A percentile compares a stretch with the other conserved stretches of the same genome.
These are phyloP conservation scores for Micropoecilia bifurca DNA, from an alignment of 2,797 vertebrate genomes.

Conservation along the genomic window DNA sequence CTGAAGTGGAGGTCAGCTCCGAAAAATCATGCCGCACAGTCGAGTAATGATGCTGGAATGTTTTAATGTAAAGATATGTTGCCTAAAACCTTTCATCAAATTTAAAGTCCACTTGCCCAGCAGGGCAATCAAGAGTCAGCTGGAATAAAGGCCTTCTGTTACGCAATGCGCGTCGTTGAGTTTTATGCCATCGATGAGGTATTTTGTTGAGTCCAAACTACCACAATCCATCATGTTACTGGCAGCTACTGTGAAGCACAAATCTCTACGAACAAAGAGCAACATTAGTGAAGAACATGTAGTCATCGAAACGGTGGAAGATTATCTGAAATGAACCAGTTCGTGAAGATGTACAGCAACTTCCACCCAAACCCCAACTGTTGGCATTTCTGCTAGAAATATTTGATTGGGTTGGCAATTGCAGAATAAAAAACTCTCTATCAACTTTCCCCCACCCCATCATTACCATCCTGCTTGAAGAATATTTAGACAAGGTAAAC, in stretches of 20 bases:
- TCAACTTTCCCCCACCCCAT: not conserved
- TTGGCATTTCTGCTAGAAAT: not conserved
- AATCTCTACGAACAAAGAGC: conserved; percentile 10
- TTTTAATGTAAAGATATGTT: conserved; percentile 30
- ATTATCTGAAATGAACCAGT: conserved; percentile 6
- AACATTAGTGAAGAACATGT: not conserved
- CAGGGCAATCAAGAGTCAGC: conserved; percentile 23
- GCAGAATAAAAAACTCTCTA: not conserved
- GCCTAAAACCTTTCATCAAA: conserved; percentile 35
- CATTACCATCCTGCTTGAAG: not conserved
- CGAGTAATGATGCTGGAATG: conserved; percentile 38
- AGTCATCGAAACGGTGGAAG: not conserved
- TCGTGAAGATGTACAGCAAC: not conserved
- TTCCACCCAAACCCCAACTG: too few species aligned
- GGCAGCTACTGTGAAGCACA: conserved; percentile 11
- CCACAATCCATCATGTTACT: conserved; percentile 9
- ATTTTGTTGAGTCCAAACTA: conserved; percentile 6
- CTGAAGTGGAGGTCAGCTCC: conserved; percentile 65
- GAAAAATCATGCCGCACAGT: conserved; percentile 54
- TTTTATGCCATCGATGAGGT: conserved; percentile 24
- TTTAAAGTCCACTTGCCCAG: conserved; percentile 25
- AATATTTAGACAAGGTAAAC: not conserved
- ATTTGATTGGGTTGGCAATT: not conserved
- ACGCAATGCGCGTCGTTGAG: not conserved
- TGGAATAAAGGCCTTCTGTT: conserved; percentile 15